Base-by-base conservation (phyloP, 1,140 invertebrate genomes). In the Aplysia californica region DNA sequence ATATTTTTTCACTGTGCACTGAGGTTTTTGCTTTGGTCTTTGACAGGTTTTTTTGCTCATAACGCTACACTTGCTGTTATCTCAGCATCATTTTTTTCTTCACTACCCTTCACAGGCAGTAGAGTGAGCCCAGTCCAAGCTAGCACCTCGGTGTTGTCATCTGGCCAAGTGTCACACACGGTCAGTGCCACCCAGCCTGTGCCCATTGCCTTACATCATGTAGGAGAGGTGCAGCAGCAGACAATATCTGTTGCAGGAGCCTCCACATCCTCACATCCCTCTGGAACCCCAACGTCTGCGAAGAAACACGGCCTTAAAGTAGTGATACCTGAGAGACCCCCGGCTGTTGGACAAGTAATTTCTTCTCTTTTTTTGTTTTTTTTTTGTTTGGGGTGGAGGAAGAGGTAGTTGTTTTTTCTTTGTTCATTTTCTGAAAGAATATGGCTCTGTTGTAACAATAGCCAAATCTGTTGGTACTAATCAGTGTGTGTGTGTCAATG, bases 221-320 rank as follows among this genome's bases (percentile, higher is more conserved):
- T 38, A 23, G 2, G 38, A 59, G 70, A 73, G 29, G 39, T 73
- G 15, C 50, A 55, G n/a, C n/a, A n/a, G 20, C 66, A 44, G 21
- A 26, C 39, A 38, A n/a, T 15, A 2, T 29, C 33, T 26, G 20
- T 65, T 23, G 29, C 59, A 26, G 31, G 29, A 2, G 44, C 74
- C 31, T 50, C 61, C 21, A 41, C 66, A 26, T 41, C 66, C 26
- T 29, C 38, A 21, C 75, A 80, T 33, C n/a, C n/a, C n/a, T 38
- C 76, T n/a, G 26, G 55, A 44, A 35, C 44, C 61, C 2, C 41
- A 29, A 26, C 64, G n/a, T 5, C 68, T 44, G 70, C 73, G 38
- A 87, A 84, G 65, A 79, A 81, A 80, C 86, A 84, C 35, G 82
- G 80, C 36, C 75, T 87, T 5, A 77, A 83, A 64, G 86, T 87